Base-by-base conservation (phyloP, 2,113 vertebrate genomes). In the Thunnus thynnus region DNA sequence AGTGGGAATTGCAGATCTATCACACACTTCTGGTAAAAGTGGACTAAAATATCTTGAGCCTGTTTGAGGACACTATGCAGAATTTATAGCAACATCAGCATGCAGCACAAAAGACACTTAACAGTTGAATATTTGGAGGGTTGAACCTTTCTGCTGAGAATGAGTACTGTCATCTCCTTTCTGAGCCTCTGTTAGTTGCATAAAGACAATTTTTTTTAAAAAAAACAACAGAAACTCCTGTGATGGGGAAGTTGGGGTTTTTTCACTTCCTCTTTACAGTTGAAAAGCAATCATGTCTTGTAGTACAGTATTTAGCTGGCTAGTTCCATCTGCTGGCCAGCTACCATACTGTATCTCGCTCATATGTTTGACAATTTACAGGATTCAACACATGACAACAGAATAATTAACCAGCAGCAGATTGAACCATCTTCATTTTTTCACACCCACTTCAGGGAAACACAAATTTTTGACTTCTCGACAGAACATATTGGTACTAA, bases 291-390 rank as follows among this genome's bases (percentile, higher is more conserved):
- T 54, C 18, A 25, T 68, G 48, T 48, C 20, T 44, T 72, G 55
- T 41, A 65, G 65, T 83, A 85, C 74, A 87, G 79, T 85, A 67
- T 85, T 82, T 62, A 85, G 87, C 88, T 91, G 76, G 62, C 68
- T 92, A 85, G 86, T 91, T 91, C 92, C 93, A 91, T 91, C 93
- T 94, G 86, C 93, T 94, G 93, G 93, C 69, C 87, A 52, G 78
- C 81, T 48, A 13, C 67, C 46, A 90, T 72, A 90, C 74, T 87
- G 81, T 88, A 64, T 52, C 47, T 32, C 12, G 7, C 6, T 51
- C 30, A 27, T 11, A 22, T 51, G 47, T 73, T 52, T 32, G 44
- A 50, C 5, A 51, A 11, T 52, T 60, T 7, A 46, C 30, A 76
- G 36, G 50, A 46, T 50, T 65, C 14, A 76, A 51, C 25, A 54